Base-by-base conservation (phyloP, 1,140 invertebrate genomes). In the Nasonia giraulti region DNA sequence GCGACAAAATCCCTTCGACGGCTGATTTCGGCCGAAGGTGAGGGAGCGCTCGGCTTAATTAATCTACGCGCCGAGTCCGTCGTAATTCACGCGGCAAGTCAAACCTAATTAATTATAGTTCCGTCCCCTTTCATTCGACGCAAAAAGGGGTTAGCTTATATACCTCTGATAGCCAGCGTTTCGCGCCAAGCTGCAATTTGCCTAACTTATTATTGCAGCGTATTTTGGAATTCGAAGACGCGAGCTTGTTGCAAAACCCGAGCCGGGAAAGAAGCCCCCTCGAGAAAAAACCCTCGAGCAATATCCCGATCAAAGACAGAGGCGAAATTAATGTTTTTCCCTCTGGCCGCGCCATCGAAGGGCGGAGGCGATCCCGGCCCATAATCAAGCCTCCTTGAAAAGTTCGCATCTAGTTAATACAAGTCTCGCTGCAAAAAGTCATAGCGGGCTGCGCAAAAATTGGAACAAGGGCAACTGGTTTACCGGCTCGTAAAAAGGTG, bases 31-130 rank as follows among this genome's bases (percentile, higher is more conserved):
- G 74, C 85, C 80, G 87, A 87, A 90, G 89, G 87, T 87, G 88
- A 17, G 87, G 33, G 20, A n/a, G 89, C 91, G 88, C 91, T 92
- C 88, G 91, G 87, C 91, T 92, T 91, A 92, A 93, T 93, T 93
- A 93, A 93, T 91, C 88, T 90, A 90, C 87, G 85, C 85, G 27
- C 37, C 12, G 76, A 85, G 83, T 87, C 88, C 86, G 87, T 87
- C 87, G 90, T 89, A 91, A 92, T 92, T 92, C 90, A 89, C 89
- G 90, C 89, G 89, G 88, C 88, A 90, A 93, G 90, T 92, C 91
- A 92, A 92, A 93, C 90, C 90, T 91, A 92, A 93, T 92, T 92
- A 92, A 92, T 92, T 93, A 92, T 79, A 86, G 87, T 82, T 83
- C 47, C 84, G 87, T 86, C 74, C 20, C 37, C 81, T 74, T 76